Evolutionary conservation across 2,888 invertebrate genomes (phyloP).

Genomic region (Vanessa cardui): DNA sequence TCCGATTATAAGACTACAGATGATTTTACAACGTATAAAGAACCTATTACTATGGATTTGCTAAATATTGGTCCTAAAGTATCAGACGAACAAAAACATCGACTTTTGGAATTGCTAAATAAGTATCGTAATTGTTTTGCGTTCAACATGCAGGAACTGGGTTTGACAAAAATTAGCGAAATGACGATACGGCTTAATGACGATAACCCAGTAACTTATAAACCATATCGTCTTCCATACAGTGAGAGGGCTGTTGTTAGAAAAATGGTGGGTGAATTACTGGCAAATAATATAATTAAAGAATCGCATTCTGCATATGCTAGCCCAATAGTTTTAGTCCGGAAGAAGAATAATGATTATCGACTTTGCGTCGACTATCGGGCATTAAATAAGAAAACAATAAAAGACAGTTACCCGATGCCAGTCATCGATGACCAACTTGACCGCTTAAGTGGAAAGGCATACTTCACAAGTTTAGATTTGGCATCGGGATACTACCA

Average conservation of each 20-base stretch:
- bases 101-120: conserved; percentile 14
- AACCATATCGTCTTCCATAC: no score
- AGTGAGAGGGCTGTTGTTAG: no score
- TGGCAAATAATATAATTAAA: conserved; percentile 33
- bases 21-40: not conserved
- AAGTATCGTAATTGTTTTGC: conserved; percentile 34
- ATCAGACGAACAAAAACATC: conserved; percentile 3
- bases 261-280: conserved; percentile 28
- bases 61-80: conserved; percentile 3
- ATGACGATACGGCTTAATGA: conserved; percentile 32
- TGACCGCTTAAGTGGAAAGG: conserved; percentile 30
- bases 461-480: conserved; percentile 35
- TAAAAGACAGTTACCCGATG: conserved; percentile 40
- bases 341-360: conserved; percentile 40
- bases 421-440: conserved; percentile 43
- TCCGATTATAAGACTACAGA: not conserved
- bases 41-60: not conserved
- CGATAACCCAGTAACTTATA: conserved; percentile 21
- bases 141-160: conserved; percentile 20
- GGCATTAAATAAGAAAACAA: conserved; percentile 38
- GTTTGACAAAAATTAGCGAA: conserved; percentile 27
- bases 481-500: conserved; percentile 41
- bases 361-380: conserved; percentile 43
- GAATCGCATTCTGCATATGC: conserved; percentile 44
- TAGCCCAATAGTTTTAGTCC: conserved; percentile 43